Evolutionary conservation across 1,140 invertebrate genomes (phyloP), one percentile per base, ranked within the genome.

Genomic region (Atta cephalotes): DNA sequence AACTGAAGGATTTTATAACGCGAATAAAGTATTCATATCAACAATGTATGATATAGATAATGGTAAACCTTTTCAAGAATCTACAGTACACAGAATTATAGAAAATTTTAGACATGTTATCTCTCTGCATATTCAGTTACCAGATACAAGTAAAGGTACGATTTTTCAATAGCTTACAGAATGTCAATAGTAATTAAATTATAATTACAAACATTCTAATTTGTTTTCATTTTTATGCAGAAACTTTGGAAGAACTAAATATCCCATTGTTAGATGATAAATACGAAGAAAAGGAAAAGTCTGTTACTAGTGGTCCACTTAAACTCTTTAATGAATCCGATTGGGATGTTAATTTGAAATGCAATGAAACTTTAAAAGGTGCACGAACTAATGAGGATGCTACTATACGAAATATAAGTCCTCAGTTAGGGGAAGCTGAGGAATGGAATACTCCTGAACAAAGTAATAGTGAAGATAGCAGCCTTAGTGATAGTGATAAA

Each of bases 401-500:
- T 1, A 28, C 80, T 18, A 12, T 45, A 21, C 87, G 86, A 68
- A 91, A 91, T 49, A n/a, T 74, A 35, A 89, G 68, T 79, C 85
- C 85, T 5, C 88, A 86, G 12, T 76, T 86, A 2, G 92, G 21
- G 28, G 92, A 93, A 87, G 87, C 21, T 82, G 92, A 93, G 9
- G 92, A 93, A 21, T 92, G 92, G 91, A 89, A 92, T 58, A 92
- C 91, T 18, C 91, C 92, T 81, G 96, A 96, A 90, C 97, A 97
- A 89, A 97, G 97, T 93, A 97, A 97, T 90, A 97, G 97, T 92
- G 97, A 98, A 92, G 97, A 98, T 92, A 97, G 97, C 90, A 97
- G 97, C 92, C 95, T 97, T 21, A 98, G 97, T 85, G 97, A 98
- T 90, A 97, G 97, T 87, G 97, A 98, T 93, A 95, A 96, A 87